Evolutionary conservation across 2,113 vertebrate species (phyloP), one percentile per base, ranked within the genome.

Genomic region (Podiceps cristatus): DNA sequence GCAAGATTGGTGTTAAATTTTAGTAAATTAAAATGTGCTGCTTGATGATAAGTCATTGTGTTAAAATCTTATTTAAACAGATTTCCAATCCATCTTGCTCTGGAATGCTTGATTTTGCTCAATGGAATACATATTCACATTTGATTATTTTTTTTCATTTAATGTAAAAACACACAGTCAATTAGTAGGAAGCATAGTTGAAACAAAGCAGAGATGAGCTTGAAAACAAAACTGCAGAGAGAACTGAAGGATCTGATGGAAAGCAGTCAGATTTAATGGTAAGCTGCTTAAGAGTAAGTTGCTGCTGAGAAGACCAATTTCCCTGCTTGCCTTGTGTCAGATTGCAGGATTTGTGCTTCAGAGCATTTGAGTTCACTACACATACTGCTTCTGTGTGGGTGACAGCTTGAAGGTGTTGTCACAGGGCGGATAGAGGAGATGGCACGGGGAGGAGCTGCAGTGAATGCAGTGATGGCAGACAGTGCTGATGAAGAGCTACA

Each of bases 301-400:
- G 66, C 55, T 90, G 64, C 45, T 2, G 8, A 37, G 52, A 64
- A 25, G 82, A 31, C 40, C 5, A 0, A 10, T 82, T 60, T 69
- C 28, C 55, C 56, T 0, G 0, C 22, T 64, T 18, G 37, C 42
- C 22, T n/a, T 23, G 11, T 62, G 50, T 40, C 2, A 0, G 10
- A 1, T 13, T 2, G 4, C 31, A 0, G 13, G 29, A 5, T 8
- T 27, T 4, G 13, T 60, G 50, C 33, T 7, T 14, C 12, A 7
- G 78, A 40, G 83, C 74, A 14, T 0, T 3, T 17, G 60, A 10
- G 59, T 53, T 56, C 73, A 73, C 50, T 22, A 1, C 35, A 2
- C 2, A 0, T 0, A 2, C 15, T 9, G 74, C 23, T 8, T n/a
- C 8, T 14, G 29, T 5, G 13, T 2, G 29, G 20, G 20, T 10